Conservation (phyloP, 2,888 invertebrate genomes). For the Aphidoletes aphidimyza region DNA sequence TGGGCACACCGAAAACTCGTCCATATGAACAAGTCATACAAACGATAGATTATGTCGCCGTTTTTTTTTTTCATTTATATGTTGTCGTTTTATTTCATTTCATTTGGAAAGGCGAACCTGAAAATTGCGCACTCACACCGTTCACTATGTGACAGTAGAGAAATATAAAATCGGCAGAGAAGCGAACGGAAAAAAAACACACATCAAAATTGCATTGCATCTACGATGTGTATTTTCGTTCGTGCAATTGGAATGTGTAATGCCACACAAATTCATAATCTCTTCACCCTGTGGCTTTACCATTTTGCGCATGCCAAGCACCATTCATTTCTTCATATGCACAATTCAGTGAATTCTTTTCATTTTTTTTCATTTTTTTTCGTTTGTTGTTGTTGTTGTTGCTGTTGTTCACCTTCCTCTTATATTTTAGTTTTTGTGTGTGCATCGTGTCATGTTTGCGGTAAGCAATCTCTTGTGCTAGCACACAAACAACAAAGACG, state of each 20-base stretch:
- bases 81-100: not conserved
- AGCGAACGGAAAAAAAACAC: no score
- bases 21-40: conserved; percentile 34
- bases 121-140: not conserved
- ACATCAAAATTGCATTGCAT: no score
- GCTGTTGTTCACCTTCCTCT: no score
- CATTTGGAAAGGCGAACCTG: not conserved
- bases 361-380: not conserved
- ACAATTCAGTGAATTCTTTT: no score
- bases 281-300: conserved; percentile 36
- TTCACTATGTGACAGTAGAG: not conserved
- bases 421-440: no score
- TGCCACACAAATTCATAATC: conserved; percentile 30
- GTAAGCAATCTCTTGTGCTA: no score
- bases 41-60: conserved; percentile 36
- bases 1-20: conserved; percentile 34
- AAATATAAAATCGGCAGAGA: conserved; percentile 9
- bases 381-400: not conserved
- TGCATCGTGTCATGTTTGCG: no score
- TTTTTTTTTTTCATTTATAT: not conserved
- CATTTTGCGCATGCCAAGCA: not conserved
- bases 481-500: no score
- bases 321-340: not conserved
- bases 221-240: not conserved
- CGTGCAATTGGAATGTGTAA: not conserved